These are phyloP conservation scores for Hippoglossus hippoglossus DNA, from an alignment of 2,797 vertebrate genomes.

Conservation along the genomic window DNA sequence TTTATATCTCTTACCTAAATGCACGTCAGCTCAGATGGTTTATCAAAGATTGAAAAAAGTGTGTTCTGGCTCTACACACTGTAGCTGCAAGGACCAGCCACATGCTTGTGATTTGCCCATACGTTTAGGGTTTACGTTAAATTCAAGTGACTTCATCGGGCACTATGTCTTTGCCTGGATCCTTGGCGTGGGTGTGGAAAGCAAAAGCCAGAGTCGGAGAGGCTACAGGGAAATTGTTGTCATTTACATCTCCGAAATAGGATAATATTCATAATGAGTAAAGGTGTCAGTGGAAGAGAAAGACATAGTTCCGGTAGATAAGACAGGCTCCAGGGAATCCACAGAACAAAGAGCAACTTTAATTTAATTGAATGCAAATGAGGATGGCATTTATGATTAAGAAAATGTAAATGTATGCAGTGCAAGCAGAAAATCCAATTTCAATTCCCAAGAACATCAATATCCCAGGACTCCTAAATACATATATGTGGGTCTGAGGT, in stretches of 20 bases:
- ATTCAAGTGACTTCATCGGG: conserved; percentile 52
- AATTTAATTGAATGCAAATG: conserved; percentile 14
- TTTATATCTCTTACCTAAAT: conserved; percentile 37
- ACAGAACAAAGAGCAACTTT: conserved; percentile 9
- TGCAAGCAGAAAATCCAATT: neutral
- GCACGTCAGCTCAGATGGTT: conserved; percentile 37
- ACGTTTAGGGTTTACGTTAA: conserved; percentile 37
- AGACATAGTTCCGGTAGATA: neutral
- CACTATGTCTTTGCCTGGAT: conserved; percentile 20
- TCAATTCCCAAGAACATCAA: neutral
- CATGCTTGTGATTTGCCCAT: conserved; percentile 55
- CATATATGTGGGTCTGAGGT: neutral
- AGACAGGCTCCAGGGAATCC: neutral
- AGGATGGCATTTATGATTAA: neutral
- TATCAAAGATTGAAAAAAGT: conserved; percentile 23
- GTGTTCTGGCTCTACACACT: conserved; percentile 12
- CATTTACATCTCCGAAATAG: conserved; percentile 17
- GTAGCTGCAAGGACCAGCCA: conserved; percentile 29
- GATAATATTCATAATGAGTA: conserved; percentile 12
- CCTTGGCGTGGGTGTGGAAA: conserved; percentile 11
- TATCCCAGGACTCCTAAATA: neutral
- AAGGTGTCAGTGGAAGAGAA: conserved; percentile 3
- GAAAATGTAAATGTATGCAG: conserved; percentile 12
- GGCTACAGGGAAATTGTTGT: conserved; percentile 39
- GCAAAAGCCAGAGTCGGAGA: conserved; percentile 16